Percentiles rank a stretch among this genome's conserved stretches.
These are phyloP conservation scores for Hippopotamus amphibius DNA, from an alignment of 2,113 vertebrate genomes.

Conservation along the genomic window DNA sequence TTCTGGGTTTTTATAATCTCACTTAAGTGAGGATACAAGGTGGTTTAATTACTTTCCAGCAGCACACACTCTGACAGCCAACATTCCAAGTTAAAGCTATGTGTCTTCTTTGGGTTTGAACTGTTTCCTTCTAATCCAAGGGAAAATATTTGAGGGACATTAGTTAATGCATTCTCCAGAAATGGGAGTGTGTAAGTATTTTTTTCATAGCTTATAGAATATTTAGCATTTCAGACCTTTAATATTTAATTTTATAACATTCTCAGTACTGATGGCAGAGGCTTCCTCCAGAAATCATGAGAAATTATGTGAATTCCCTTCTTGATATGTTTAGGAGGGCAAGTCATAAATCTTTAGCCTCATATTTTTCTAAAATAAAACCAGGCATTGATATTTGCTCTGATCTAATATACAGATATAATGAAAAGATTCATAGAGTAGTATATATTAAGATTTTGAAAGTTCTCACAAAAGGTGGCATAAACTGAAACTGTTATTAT, in stretches of 20 bases:
- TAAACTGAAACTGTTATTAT: constrained; percentile 37
- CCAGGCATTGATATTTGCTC: constrained; percentile 65
- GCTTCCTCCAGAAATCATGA: constrained; percentile 65
- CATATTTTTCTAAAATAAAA: constrained; percentile 72
- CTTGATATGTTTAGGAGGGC: constrained; percentile 57
- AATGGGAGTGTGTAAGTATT: constrained; percentile 64
- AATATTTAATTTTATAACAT: constrained; percentile 73
- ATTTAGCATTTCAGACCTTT: constrained; percentile 61
- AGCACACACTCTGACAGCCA: not conserved
- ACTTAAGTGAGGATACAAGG: constrained; percentile 24
- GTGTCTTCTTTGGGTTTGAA: constrained; percentile 71
- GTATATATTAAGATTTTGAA: constrained; percentile 38
- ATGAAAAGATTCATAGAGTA: constrained; percentile 64
- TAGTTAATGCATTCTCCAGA: constrained; percentile 81
- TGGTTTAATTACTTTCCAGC: constrained; percentile 56
- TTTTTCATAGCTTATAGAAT: constrained; percentile 73
- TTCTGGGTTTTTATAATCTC: constrained; percentile 52
- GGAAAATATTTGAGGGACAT: constrained; percentile 76
- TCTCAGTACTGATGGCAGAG: constrained; percentile 64
- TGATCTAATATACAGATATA: constrained; percentile 64
- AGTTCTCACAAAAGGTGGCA: constrained; percentile 44
- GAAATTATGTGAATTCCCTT: constrained; percentile 73
- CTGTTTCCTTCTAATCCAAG: constrained; percentile 65
- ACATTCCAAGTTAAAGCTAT: constrained; percentile 41
- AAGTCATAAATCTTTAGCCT: constrained; percentile 68